Evolutionary conservation across 2,113 vertebrate genomes (phyloP).

Genomic region (Bambusicola thoracicus): DNA sequence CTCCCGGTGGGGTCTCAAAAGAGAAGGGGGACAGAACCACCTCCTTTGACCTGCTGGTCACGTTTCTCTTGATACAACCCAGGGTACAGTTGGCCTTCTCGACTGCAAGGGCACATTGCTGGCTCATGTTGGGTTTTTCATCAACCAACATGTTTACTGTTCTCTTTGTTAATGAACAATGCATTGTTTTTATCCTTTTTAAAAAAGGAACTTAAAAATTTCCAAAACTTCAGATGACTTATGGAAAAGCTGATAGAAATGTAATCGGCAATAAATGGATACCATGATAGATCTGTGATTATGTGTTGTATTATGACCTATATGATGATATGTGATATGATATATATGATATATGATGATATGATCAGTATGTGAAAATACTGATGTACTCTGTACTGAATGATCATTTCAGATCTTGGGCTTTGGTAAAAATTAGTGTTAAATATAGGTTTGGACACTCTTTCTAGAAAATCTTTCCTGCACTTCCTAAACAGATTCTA

Average conservation of each 20-base stretch:
- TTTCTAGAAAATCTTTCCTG: constrained; percentile 9
- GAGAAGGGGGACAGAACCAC: too few relatives aligned
- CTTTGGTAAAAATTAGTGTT: not conserved
- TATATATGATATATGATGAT: rapidly evolving
- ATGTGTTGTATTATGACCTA: not conserved
- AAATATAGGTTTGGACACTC: not conserved
- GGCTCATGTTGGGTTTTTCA: too few relatives aligned
- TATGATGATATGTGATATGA: not conserved
- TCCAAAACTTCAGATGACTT: not conserved
- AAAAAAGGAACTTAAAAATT: not conserved
- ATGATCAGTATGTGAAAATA: too few relatives aligned
- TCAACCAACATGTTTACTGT: not conserved
- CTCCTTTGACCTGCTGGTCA: too few relatives aligned
- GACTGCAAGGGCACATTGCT: too few relatives aligned
- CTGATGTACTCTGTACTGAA: not conserved
- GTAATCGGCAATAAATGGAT: not conserved
- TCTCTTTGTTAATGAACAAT: not conserved
- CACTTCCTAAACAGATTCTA: not conserved
- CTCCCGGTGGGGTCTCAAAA: too few relatives aligned
- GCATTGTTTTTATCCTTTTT: not conserved
- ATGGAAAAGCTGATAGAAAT: not conserved
- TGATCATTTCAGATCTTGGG: not conserved
- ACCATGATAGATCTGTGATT: not conserved
- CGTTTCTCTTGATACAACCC: too few relatives aligned
- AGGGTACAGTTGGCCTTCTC: too few relatives aligned